Evolutionary conservation across 2,797 vertebrate species (phyloP).

Genomic region (Potorous gilbertii): DNA sequence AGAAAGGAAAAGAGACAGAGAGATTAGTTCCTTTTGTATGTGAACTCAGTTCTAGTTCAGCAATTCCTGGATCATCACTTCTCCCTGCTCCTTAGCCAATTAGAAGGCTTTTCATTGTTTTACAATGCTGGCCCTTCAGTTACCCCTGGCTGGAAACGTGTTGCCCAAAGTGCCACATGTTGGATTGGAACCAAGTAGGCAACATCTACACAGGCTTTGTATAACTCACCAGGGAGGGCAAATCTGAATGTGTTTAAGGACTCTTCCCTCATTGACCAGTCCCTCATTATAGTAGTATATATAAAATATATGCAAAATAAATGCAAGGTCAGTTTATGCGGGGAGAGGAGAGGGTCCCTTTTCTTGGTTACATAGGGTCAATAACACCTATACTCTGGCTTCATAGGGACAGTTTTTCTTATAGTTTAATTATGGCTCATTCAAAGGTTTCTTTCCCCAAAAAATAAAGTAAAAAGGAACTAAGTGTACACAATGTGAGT

Average conservation of each 20-base stretch:
- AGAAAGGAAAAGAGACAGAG: background rate
- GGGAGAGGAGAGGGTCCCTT: background rate
- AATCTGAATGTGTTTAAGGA: background rate
- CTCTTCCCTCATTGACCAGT: background rate
- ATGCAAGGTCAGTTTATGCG: background rate
- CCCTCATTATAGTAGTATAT: background rate
- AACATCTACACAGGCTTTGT: background rate
- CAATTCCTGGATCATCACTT: background rate
- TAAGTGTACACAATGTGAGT: background rate
- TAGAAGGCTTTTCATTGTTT: background rate
- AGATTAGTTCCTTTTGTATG: background rate
- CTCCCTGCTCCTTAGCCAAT: background rate
- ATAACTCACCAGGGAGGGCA: background rate
- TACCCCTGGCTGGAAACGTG: background rate
- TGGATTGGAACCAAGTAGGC: background rate
- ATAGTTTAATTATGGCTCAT: background rate
- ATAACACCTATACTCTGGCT: background rate
- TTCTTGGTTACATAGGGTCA: background rate
- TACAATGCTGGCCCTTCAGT: background rate
- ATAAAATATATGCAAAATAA: background rate
- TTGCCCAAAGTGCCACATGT: background rate
- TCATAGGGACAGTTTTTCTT: background rate
- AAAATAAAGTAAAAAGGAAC: background rate
- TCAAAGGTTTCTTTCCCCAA: background rate
- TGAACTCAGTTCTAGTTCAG: background rate